phyloP scores from a whole-genome alignment of 2,113 vertebrate species.

The Anolis carolinensis region DNA sequence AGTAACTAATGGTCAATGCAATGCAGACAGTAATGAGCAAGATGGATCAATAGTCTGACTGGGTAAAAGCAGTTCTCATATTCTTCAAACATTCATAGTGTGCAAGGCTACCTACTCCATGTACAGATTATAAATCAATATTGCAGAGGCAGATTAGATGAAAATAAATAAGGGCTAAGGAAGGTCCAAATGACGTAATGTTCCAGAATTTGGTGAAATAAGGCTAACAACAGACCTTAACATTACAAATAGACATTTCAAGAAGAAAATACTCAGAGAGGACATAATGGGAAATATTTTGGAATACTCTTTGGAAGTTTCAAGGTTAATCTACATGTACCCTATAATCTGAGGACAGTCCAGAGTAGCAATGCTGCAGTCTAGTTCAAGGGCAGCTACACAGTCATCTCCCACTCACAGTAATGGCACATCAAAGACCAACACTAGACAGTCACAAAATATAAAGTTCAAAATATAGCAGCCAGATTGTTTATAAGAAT shows the following conservation, averaged over 20 bases:
- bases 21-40: neutral
- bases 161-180: neutral
- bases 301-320: no score
- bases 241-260: neutral
- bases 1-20: neutral
- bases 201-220: neutral
- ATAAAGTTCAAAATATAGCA: no score
- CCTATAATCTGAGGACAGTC: no score
- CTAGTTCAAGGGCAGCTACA: no score
- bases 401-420: no score
- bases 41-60: neutral
- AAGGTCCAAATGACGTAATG: neutral
- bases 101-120: neutral
- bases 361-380: no score
- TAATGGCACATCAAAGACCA: no score
- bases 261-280: neutral
- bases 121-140: neutral
- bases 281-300: no score
- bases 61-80: neutral
- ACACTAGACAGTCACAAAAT: no score
- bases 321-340: no score
- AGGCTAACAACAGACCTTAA: neutral
- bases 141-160: neutral
- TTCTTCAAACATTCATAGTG: neutral
- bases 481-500: no score